Evolutionary conservation across 2,113 vertebrate species (phyloP).

Genomic region (Microcebus ravelobensis): DNA sequence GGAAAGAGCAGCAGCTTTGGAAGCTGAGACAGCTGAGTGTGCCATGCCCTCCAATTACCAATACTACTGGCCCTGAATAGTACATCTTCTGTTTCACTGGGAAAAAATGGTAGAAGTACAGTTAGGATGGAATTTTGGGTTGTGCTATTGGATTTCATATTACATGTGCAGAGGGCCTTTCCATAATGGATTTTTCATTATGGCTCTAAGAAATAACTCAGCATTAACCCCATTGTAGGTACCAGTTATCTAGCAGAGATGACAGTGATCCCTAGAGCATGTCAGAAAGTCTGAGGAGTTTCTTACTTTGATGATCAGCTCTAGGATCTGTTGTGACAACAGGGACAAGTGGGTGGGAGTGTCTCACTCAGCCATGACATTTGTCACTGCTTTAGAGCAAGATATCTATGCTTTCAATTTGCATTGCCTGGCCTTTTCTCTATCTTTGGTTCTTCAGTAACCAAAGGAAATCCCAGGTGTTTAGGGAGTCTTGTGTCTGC

Average conservation of each 20-base stretch:
- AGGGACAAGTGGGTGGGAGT: not conserved
- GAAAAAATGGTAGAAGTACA: not conserved
- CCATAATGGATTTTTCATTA: not conserved
- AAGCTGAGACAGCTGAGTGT: not conserved
- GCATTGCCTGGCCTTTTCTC: not conserved
- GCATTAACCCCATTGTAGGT: not conserved
- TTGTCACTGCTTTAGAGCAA: not conserved
- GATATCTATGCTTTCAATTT: not conserved
- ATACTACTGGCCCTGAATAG: not conserved
- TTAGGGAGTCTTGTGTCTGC: not conserved
- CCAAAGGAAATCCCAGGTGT: not conserved
- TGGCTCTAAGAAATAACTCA: not conserved
- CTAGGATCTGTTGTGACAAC: not conserved
- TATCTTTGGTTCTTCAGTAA: not conserved
- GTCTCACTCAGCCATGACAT: not conserved
- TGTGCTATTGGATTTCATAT: conserved; percentile 12
- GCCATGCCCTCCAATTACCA: not conserved
- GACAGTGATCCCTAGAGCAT: not conserved
- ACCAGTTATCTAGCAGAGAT: not conserved
- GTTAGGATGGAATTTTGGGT: not conserved
- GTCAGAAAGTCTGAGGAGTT: not conserved
- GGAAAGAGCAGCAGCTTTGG: not conserved
- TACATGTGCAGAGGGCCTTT: not conserved
- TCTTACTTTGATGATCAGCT: not conserved
- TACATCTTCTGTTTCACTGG: not conserved